Percentiles rank a stretch among this genome's conserved stretches.
Evolutionary conservation across 1,140 invertebrate species (phyloP).

Genomic region (Drosophila watanabei): DNA sequence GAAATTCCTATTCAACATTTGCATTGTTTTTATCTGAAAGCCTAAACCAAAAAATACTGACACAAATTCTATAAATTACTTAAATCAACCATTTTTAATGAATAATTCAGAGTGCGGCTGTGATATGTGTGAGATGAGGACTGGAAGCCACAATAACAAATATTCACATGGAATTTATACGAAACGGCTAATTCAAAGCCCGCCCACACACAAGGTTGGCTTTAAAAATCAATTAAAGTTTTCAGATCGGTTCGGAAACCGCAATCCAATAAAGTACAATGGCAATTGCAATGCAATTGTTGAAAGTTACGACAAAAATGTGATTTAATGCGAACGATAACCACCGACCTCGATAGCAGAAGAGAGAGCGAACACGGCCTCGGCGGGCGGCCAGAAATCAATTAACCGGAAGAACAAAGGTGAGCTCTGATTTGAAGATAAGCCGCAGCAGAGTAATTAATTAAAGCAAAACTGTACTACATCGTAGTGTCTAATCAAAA

Average conservation of each 20-base stretch:
- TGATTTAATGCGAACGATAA: conserved; percentile 72
- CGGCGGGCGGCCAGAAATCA: conserved; percentile 67
- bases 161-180: conserved; percentile 20
- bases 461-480: conserved; percentile 45
- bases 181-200: conserved; percentile 12
- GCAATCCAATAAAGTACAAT: conserved; percentile 48
- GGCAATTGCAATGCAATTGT: conserved; percentile 31
- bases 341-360: conserved; percentile 47
- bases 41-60: conserved; percentile 36
- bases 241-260: conserved; percentile 54
- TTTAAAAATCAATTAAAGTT: conserved; percentile 78
- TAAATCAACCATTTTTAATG: conserved; percentile 67
- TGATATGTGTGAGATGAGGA: conserved; percentile 9
- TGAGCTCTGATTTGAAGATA: conserved; percentile 49
- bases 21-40: conserved; percentile 15
- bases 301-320: conserved; percentile 46
- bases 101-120: conserved; percentile 55
- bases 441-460: conserved; percentile 72
- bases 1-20: conserved; percentile 3
- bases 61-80: conserved; percentile 70
- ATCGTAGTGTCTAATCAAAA: conserved; percentile 54
- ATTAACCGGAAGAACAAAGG: conserved; percentile 59
- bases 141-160: conserved; percentile 37
- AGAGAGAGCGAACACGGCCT: conserved; percentile 22
- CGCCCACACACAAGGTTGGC: conserved; percentile 46